Base-by-base conservation (phyloP, 1,140 invertebrate species). In the Leptinotarsa defecta region DNA sequence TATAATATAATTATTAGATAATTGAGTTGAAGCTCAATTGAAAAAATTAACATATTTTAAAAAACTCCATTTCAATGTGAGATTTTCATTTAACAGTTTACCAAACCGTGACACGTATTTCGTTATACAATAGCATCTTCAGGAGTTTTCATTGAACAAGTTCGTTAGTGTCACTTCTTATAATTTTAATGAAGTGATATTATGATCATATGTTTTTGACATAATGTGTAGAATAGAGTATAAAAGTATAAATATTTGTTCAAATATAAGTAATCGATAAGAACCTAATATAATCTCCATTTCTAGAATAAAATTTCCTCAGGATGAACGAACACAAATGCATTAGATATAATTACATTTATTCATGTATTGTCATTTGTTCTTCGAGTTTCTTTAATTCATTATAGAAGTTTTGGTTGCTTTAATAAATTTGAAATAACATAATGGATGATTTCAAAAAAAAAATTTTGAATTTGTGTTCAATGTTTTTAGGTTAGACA, bases 241-340 rank as follows among this genome's bases (percentile, higher is more conserved):
- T 68, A 48, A 74, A 20, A 71, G n/a, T 57, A 57, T 57, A 57
- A 57, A 57, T 57, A 15, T 57, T 57, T 57, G 52, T 57, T 57
- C 52, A 57, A 27, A 22, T 72, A 62, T 34, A 43, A 43, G 24
- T 70, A 19, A 48, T 70, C 19, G 52, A 73, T 43, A 61, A 43
- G 68, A 76, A 49, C 68, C 52, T 74, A 48, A 52, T 70, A 69
- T 75, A 63, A 69, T 62, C 57, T 74, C 68, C 67, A 69, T 68
- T 34, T 68, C 17, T 71, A 71, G 69, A 72, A 75, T 48, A 76
- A 78, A 74, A 77, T 65, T 73, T 73, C 52, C 62, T 52, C 72
- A 67, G 64, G 72, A 73, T 71, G 22, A 61, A 52, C 48, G 69
- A 73, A 64, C 62, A 64, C 64, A 48, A 73, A 67, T 48, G 62